Conservation (phyloP, 2,113 vertebrate genomes). For the Lepus americanus region DNA sequence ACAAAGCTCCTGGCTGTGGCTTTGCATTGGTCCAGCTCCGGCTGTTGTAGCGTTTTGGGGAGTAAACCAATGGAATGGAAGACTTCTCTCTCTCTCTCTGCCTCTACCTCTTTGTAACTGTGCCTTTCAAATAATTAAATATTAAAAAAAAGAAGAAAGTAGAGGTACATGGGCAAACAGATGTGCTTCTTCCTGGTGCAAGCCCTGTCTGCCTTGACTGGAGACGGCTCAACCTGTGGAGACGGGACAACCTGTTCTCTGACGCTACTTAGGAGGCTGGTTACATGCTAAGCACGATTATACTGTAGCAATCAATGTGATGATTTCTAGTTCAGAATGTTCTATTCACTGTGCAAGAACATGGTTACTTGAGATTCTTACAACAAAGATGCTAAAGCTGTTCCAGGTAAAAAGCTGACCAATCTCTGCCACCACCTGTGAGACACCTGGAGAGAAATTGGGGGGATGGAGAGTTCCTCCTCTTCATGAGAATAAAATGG, state of each 20-base stretch:
- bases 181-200: not conserved
- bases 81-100: too few relatives aligned
- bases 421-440: not conserved
- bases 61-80: too few relatives aligned
- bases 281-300: not conserved
- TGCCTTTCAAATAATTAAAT: too few relatives aligned
- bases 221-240: too few relatives aligned
- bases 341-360: not conserved
- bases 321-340: not conserved
- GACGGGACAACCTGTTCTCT: not conserved
- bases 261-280: not conserved
- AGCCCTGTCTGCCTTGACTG: not conserved
- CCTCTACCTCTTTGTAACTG: too few relatives aligned
- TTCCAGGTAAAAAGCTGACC: not conserved
- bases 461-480: not conserved
- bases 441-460: not conserved
- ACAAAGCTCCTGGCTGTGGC: too few relatives aligned
- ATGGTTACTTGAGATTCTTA: not conserved
- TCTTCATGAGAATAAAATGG: not conserved
- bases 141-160: too few relatives aligned
- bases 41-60: too few relatives aligned
- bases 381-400: not conserved
- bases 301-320: not conserved
- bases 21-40: too few relatives aligned
- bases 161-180: accelerated